Conservation (phyloP, 2,797 vertebrate genomes). For the Staurois parvus region DNA sequence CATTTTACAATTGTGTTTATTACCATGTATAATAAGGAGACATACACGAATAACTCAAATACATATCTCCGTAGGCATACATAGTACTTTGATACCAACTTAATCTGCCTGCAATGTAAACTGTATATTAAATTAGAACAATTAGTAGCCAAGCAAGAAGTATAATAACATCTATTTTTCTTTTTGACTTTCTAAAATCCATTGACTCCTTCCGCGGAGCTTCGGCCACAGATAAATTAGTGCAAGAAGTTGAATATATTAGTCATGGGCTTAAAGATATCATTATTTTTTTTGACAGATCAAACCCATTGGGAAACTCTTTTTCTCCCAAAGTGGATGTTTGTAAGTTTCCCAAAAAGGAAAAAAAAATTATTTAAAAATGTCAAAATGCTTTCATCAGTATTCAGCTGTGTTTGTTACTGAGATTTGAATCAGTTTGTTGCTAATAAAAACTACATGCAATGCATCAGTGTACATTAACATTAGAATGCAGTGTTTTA, state of each 20-base stretch:
- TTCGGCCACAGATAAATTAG: conserved; percentile 57
- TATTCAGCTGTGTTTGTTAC: not conserved
- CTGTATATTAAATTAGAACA: conserved; percentile 15
- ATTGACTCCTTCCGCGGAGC: conserved; percentile 51
- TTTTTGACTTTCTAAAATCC: conserved; percentile 51
- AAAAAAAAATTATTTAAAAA: conserved; percentile 19
- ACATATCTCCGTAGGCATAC: not conserved
- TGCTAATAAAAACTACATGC: not conserved
- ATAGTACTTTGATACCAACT: not conserved
- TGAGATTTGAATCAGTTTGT: not conserved
- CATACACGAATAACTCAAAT: not conserved
- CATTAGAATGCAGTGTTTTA: not conserved
- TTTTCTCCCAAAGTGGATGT: conserved; percentile 42
- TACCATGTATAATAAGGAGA: not conserved
- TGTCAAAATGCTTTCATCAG: conserved; percentile 2
- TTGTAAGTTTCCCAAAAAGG: conserved; percentile 5
- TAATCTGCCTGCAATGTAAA: conserved; percentile 10
- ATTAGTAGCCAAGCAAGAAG: conserved; percentile 46
- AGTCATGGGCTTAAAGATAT: conserved; percentile 57
- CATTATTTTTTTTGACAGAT: conserved; percentile 60
- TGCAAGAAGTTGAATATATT: conserved; percentile 35
- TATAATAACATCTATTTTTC: conserved; percentile 54
- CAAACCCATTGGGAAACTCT: conserved; percentile 43
- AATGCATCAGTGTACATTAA: not conserved
- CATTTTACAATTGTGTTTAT: not conserved